These are phyloP conservation scores for Atrichornis clamosus DNA, from an alignment of 2,113 vertebrate genomes.

Conservation along the genomic window DNA sequence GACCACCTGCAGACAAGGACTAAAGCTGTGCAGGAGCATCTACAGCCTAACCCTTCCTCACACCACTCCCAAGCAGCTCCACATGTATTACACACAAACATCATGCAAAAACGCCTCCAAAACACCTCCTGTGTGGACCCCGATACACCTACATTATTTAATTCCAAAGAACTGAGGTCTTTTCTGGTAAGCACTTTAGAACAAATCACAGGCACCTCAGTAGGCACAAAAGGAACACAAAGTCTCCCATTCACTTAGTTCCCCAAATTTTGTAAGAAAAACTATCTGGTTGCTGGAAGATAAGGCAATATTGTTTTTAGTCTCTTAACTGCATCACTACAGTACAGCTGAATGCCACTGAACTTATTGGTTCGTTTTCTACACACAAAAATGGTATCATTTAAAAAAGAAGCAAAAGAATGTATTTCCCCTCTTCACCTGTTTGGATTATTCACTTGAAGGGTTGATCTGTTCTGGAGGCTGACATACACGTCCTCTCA, in stretches of 20 bases:
- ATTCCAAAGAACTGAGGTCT: neutral
- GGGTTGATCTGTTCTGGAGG: neutral
- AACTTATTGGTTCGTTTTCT: neutral
- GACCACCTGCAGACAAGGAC: neutral
- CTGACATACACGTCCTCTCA: accelerated
- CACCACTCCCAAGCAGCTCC: neutral
- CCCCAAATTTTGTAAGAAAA: neutral
- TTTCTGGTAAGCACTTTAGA: neutral
- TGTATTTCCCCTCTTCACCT: neutral
- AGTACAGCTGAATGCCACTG: neutral
- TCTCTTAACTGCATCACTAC: neutral
- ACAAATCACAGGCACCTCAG: neutral
- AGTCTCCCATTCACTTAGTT: neutral
- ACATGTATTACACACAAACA: accelerated
- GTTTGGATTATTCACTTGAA: neutral
- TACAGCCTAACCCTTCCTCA: neutral
- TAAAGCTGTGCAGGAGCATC: neutral
- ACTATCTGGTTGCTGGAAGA: neutral
- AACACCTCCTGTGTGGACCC: neutral
- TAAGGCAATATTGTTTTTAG: neutral
- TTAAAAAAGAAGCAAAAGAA: neutral
- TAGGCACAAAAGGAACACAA: neutral
- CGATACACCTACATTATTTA: neutral
- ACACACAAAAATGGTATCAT: neutral
- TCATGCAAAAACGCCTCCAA: neutral